These are phyloP conservation scores for Dermolepida albohirtum DNA, from an alignment of 2,888 invertebrate species.

Conservation along the genomic window DNA sequence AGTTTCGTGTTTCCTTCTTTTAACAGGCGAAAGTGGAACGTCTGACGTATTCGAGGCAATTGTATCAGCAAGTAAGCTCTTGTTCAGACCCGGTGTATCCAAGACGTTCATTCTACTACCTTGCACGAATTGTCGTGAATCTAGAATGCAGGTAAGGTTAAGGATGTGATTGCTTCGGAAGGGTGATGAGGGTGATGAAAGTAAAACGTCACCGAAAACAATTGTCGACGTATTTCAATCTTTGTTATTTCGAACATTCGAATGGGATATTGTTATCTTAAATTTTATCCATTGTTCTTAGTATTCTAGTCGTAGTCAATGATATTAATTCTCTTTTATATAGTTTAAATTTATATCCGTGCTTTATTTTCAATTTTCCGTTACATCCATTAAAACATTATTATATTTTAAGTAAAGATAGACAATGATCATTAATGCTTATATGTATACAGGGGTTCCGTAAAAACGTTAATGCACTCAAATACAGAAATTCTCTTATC, in stretches of 20 bases:
- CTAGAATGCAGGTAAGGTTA: constrained; percentile 74
- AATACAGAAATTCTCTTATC: too few species aligned
- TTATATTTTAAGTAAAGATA: too few species aligned
- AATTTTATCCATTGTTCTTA: too few species aligned
- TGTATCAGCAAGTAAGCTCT: constrained; percentile 76
- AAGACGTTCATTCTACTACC: constrained; percentile 85
- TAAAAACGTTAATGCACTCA: too few species aligned
- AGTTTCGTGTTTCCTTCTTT: constrained; percentile 9
- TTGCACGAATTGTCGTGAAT: constrained; percentile 79
- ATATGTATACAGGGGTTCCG: too few species aligned
- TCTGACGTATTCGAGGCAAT: constrained; percentile 83
- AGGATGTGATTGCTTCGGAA: constrained; percentile 35
- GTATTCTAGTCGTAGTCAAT: too few species aligned
- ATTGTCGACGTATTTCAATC: constrained; percentile 25
- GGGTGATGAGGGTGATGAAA: constrained; percentile 31
- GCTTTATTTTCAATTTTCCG: too few species aligned
- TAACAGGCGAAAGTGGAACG: constrained; percentile 66
- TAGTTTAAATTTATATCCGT: too few species aligned
- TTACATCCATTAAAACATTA: too few species aligned
- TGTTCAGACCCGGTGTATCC: constrained; percentile 86
- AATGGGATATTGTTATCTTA: neutral
- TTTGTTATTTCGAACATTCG: neutral
- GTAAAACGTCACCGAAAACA: constrained; percentile 15
- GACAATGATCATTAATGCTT: too few species aligned
- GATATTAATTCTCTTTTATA: too few species aligned